Evolutionary conservation across 2,888 invertebrate species (phyloP), one percentile per base, ranked within the genome.

Genomic region (Coelopa pilipes): DNA sequence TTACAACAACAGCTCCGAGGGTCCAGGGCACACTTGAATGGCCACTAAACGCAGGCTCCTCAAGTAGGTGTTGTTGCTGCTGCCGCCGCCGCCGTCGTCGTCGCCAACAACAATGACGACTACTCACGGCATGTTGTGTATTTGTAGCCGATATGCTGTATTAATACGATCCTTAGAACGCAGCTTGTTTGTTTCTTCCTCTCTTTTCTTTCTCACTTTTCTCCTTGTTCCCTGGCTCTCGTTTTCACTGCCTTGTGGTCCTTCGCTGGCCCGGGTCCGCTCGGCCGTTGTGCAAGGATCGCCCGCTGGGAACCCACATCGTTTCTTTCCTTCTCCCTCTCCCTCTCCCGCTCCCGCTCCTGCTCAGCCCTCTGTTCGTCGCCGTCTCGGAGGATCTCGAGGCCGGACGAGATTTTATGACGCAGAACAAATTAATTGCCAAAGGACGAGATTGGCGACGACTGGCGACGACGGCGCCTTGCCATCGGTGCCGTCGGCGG

Each of bases 351-450:
- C n/a, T n/a, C n/a, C n/a, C n/a, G n/a, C n/a, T n/a, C n/a, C n/a
- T n/a, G n/a, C n/a, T n/a, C n/a, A n/a, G n/a, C n/a, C n/a, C n/a
- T n/a, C n/a, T n/a, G n/a, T n/a, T n/a, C n/a, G n/a, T n/a, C n/a
- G n/a, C n/a, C n/a, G n/a, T n/a, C n/a, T n/a, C n/a, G n/a, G n/a
- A n/a, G n/a, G n/a, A n/a, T n/a, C n/a, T n/a, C 2, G 34, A 34
- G 4, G 34, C 34, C 34, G 34, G 34, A 34, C 19, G 19, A 60
- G 15, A 60, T 60, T 70, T 60, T 60, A 70, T 70, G 70, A 70
- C 70, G 70, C 70, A 70, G 11, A 60, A 60, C 60, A 50, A 70
- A 60, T 70, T 70, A 57, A 69, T 60, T 62, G 46, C 47, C 50
- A 1, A 49, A 70, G 68, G 24, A 68, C 19, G 55, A 68, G 55